Conservation (phyloP, 2,888 invertebrate species). For the Drosophila pegasa region DNA sequence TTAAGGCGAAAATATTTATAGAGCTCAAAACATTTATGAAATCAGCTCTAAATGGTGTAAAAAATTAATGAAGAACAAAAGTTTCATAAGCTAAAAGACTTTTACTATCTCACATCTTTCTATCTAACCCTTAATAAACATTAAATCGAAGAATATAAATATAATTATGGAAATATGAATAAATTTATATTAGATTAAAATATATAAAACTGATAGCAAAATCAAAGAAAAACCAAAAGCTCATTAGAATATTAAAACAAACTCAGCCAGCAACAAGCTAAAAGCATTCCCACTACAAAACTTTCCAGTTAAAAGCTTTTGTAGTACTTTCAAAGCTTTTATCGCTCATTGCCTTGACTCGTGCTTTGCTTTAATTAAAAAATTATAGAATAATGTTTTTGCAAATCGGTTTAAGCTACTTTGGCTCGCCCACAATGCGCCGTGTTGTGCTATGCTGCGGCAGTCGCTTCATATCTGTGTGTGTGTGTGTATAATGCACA, state of each 20-base stretch:
- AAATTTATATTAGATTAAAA: neutral
- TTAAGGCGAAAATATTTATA: too few species aligned
- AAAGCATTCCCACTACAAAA: neutral
- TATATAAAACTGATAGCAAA: neutral
- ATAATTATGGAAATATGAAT: too few species aligned
- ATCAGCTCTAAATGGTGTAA: too few species aligned
- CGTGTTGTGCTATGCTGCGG: neutral
- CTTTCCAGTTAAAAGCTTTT: neutral
- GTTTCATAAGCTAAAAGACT: too few species aligned
- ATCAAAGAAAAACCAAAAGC: neutral
- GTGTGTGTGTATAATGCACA: neutral
- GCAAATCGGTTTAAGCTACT: constrained; percentile 2
- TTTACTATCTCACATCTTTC: too few species aligned
- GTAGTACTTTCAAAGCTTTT: neutral
- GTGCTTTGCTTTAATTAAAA: neutral
- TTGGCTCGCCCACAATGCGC: neutral
- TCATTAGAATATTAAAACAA: neutral
- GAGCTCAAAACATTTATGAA: too few species aligned
- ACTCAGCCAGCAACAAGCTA: neutral
- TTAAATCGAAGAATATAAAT: too few species aligned
- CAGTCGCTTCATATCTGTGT: neutral
- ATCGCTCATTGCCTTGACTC: too few species aligned
- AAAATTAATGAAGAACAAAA: too few species aligned
- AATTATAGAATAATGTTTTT: constrained; percentile 9
- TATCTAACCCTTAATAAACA: too few species aligned